Evolutionary conservation across 2,113 vertebrate genomes (phyloP), one percentile per base, ranked within the genome.

Genomic region (Saguinus midas): DNA sequence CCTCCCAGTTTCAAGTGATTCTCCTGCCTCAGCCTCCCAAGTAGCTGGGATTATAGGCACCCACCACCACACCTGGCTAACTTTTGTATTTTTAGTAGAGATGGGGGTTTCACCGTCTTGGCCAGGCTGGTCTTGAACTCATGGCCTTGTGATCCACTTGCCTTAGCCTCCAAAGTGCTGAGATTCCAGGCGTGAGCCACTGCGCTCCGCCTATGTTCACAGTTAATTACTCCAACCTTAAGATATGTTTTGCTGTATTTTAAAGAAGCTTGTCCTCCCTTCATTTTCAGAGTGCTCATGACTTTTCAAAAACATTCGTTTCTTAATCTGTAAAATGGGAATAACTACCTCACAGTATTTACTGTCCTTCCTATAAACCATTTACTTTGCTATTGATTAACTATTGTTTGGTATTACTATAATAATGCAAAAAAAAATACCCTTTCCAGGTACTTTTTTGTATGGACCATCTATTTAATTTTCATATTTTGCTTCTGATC

Each of bases 401-500:
- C 83, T 90, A 48, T 45, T 82, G 45, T 86, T 93, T 94, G 58
- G 10, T 90, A 45, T n/a, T 89, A 45, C 20, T 75, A 55, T 21
- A 11, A 25, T 57, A 52, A 55, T 81, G 4, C 27, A 85, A 92
- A 81, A 58, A 25, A 78, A 48, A 40, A 7, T 29, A 64, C 29
- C 5, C 58, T 72, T 45, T 75, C 14, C 40, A 84, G 50, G 35
- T 72, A 66, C n/a, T 80, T 97, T 40, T 80, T 57, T 64, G 1
- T 80, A 37, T 64, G 84, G 64, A 82, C 18, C 23, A 40, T 91
- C 48, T 84, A 27, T 95, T 91, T 95, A 88, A 95, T 89, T 72
- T 94, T 95, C 21, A 23, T 82, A 61, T 96, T 93, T 97, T 96
- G 64, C 8, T 92, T 35, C 90, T 82, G 79, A 83, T 95, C 35